Percentiles rank a stretch among this genome's conserved stretches.
phyloP scores from a whole-genome alignment of 2,888 invertebrate species.

The Theretra japonica region DNA sequence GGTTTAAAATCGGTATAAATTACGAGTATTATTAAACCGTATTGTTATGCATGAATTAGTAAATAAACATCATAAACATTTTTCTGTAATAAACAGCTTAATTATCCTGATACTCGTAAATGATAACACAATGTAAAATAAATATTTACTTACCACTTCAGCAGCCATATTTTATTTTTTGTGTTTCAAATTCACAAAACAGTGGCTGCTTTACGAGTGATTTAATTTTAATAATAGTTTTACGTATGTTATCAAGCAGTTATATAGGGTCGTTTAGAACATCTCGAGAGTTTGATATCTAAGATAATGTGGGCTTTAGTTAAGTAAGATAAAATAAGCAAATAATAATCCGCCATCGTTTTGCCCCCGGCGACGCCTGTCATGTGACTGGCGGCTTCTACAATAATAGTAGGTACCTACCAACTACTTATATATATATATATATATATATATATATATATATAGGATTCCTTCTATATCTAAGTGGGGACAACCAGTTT shows the following conservation, averaged over 20 bases:
- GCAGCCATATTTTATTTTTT: conserved; percentile 39
- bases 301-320: conserved; percentile 31
- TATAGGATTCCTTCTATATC: no score
- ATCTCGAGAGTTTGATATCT: conserved; percentile 28
- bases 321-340: conserved; percentile 29
- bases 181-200: not conserved
- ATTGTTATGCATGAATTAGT: no score
- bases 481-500: no score
- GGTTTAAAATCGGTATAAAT: no score
- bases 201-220: not conserved
- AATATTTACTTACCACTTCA: conserved; percentile 43
- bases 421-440: no score
- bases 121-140: no score
- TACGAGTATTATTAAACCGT: no score
- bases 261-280: conserved; percentile 30
- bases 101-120: no score
- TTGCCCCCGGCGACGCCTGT: not conserved
- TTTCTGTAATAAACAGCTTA: not conserved
- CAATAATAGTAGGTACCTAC: no score
- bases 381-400: no score
- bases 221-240: conserved; percentile 28
- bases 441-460: no score
- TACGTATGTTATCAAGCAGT: conserved; percentile 21
- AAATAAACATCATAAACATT: not conserved
- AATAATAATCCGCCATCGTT: conserved; percentile 12